Conservation (phyloP, 2,797 vertebrate genomes). For the Pseudomugil gertrudae region DNA sequence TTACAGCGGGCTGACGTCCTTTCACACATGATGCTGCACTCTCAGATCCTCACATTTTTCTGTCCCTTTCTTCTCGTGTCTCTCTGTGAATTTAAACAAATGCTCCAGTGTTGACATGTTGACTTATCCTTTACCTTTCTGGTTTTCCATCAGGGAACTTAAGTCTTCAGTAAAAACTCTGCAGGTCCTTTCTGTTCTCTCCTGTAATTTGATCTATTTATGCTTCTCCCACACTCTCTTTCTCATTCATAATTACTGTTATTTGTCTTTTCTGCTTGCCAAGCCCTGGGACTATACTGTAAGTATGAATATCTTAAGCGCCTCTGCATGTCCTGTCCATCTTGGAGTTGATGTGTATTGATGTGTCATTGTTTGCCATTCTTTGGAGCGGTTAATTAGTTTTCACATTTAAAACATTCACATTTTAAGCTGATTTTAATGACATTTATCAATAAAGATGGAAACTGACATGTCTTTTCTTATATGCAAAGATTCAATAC, state of each 20-base stretch:
- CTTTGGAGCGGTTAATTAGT: no score
- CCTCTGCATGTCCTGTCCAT: constrained; percentile 29
- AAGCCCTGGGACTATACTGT: constrained; percentile 81
- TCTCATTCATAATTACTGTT: constrained; percentile 44
- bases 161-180: constrained; percentile 36
- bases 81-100: constrained; percentile 63
- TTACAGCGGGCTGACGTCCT: background rate
- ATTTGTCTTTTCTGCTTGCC: constrained; percentile 62
- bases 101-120: constrained; percentile 56
- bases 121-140: constrained; percentile 54
- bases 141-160: constrained; percentile 53
- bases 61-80: background rate
- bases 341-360: no score
- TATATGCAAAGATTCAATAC: no score
- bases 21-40: background rate
- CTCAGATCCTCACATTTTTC: background rate
- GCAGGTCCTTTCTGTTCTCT: constrained; percentile 44
- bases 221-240: constrained; percentile 21
- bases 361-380: no score
- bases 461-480: background rate
- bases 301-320: constrained; percentile 61
- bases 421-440: background rate
- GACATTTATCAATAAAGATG: background rate
- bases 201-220: constrained; percentile 26
- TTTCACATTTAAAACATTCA: background rate